Evolutionary conservation across 2,797 vertebrate genomes (phyloP).

Genomic region (Huso huso): DNA sequence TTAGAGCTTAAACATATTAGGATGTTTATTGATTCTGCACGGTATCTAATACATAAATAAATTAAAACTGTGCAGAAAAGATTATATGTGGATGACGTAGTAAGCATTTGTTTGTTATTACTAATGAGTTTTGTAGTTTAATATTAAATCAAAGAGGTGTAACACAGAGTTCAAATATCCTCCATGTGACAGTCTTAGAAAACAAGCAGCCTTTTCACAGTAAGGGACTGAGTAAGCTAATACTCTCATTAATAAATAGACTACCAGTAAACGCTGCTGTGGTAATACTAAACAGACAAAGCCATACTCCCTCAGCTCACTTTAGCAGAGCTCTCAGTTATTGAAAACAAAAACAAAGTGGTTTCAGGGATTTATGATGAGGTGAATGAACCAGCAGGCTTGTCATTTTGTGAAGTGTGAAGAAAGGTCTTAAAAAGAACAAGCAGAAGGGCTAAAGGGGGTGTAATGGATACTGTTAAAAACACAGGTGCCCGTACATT

Average conservation of each 20-base stretch:
- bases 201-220: slow-evolving; percentile 44
- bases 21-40: too few species aligned
- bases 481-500: too few species aligned
- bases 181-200: slow-evolving; percentile 54
- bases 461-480: too few species aligned
- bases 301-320: slow-evolving; percentile 13
- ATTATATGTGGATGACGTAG: too few species aligned
- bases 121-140: not conserved
- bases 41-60: too few species aligned
- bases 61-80: too few species aligned
- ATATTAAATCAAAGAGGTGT: slow-evolving; percentile 49
- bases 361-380: slow-evolving; percentile 12
- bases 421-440: too few species aligned
- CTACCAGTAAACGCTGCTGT: slow-evolving; percentile 32
- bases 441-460: too few species aligned
- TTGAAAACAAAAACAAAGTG: slow-evolving; percentile 21
- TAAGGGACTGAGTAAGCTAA: slow-evolving; percentile 38
- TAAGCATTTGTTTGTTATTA: too few species aligned
- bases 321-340: slow-evolving; percentile 6
- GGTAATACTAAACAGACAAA: slow-evolving; percentile 13
- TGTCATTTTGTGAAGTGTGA: too few species aligned
- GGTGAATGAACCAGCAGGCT: too few species aligned
- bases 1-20: too few species aligned
- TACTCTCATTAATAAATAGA: slow-evolving; percentile 53
- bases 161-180: slow-evolving; percentile 55